Conservation (phyloP, 1,140 invertebrate species). For the Cydia amplana region DNA sequence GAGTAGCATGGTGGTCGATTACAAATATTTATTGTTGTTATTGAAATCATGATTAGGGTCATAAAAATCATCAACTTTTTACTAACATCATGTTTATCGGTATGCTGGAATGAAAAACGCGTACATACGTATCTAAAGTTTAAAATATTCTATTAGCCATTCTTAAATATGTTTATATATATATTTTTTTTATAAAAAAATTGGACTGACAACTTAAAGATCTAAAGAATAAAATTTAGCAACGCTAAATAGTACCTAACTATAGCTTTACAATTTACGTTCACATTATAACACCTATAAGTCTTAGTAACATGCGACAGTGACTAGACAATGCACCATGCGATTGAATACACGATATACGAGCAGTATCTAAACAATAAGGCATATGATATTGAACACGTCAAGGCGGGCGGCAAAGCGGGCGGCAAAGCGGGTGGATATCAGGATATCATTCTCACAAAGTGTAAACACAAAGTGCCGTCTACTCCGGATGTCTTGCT, state of each 20-base stretch:
- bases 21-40: too few species aligned
- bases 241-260: not conserved
- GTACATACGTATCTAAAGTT: too few species aligned
- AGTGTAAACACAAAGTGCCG: slow-evolving; percentile 18
- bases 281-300: not conserved
- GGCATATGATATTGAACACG: slow-evolving; percentile 7
- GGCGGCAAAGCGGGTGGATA: slow-evolving; percentile 5
- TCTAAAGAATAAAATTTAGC: too few species aligned
- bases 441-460: slow-evolving; percentile 21
- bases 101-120: too few species aligned
- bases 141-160: too few species aligned
- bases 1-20: too few species aligned
- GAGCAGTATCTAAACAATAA: slow-evolving; percentile 7
- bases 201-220: too few species aligned
- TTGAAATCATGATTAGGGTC: too few species aligned
- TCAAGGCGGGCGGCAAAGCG: not conserved
- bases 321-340: not conserved
- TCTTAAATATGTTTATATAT: too few species aligned
- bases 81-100: too few species aligned
- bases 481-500: slow-evolving; percentile 18
- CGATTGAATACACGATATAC: not conserved
- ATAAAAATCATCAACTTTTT: too few species aligned
- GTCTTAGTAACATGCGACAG: not conserved
- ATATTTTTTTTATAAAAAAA: too few species aligned
- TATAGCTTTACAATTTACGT: not conserved